phyloP scores from a whole-genome alignment of 2,797 vertebrate species.

The Poecilia gillii region DNA sequence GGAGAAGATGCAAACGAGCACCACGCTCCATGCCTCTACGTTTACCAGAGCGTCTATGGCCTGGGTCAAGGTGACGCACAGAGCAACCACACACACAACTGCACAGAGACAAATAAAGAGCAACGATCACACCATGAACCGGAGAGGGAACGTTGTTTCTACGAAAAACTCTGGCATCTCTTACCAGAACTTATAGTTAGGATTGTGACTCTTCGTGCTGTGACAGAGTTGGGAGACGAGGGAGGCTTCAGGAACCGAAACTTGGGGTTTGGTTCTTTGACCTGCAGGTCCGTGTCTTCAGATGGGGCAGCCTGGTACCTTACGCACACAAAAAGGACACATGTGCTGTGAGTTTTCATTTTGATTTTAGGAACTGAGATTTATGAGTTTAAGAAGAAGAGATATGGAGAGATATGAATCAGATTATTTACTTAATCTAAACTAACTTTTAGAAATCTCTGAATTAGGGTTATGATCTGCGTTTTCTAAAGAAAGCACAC shows the following conservation, averaged over 20 bases:
- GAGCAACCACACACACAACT: conserved; percentile 72
- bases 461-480: not conserved
- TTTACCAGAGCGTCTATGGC: conserved; percentile 68
- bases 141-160: not conserved
- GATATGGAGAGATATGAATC: not conserved
- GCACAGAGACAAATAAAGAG: conserved; percentile 26
- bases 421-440: not conserved
- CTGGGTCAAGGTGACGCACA: conserved; percentile 72
- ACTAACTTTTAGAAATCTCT: not conserved
- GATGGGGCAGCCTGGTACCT: conserved; percentile 78
- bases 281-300: conserved; percentile 51
- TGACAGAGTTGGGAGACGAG: conserved; percentile 60
- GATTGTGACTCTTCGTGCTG: conserved; percentile 75
- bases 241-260: conserved; percentile 68
- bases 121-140: not conserved
- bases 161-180: not conserved
- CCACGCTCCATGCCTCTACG: conserved; percentile 77
- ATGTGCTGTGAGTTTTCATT: not conserved
- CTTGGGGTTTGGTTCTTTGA: conserved; percentile 40
- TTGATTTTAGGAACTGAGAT: too few relatives aligned
- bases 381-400: not conserved
- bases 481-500: not conserved
- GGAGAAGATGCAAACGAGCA: conserved; percentile 71
- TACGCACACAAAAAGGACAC: conserved; percentile 18
- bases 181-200: conserved; percentile 76